A percentile compares a stretch with the other conserved stretches of the same genome.
Evolutionary conservation across 2,888 invertebrate species (phyloP).

Genomic region (Argyra leucocephala): DNA sequence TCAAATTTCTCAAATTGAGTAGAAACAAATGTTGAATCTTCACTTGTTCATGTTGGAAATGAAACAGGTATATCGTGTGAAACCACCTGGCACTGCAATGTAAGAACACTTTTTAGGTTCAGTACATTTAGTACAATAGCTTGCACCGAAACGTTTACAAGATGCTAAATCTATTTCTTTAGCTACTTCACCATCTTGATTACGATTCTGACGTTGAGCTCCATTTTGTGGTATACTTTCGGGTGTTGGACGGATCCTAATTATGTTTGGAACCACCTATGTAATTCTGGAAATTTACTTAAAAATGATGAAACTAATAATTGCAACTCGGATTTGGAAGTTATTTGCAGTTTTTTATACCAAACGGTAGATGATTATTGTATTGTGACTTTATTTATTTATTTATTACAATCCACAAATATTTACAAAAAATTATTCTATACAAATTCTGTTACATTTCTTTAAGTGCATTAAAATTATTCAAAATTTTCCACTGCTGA

Average conservation of each 20-base stretch:
- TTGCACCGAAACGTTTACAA: slow-evolving; percentile 90
- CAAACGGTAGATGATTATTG: no score
- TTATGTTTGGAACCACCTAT: slow-evolving; percentile 89
- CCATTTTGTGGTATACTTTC: slow-evolving; percentile 44
- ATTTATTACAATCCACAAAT: no score
- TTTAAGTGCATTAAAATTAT: no score
- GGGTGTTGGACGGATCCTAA: slow-evolving; percentile 56
- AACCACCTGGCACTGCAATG: slow-evolving; percentile 82
- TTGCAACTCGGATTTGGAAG: slow-evolving; percentile 81
- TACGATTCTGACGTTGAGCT: slow-evolving; percentile 58
- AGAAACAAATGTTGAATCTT: slow-evolving; percentile 95
- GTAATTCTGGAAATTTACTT: slow-evolving; percentile 76
- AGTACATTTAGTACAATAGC: slow-evolving; percentile 85
- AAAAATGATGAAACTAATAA: slow-evolving; percentile 82
- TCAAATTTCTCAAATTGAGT: slow-evolving; percentile 96
- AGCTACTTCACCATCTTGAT: slow-evolving; percentile 76
- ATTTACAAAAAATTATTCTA: no score
- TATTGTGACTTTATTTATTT: no score
- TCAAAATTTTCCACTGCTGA: no score
- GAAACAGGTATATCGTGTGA: slow-evolving; percentile 97
- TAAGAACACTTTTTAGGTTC: slow-evolving; percentile 67
- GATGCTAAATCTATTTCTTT: slow-evolving; percentile 89
- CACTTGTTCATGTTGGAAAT: slow-evolving; percentile 94
- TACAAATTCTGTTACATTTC: no score
- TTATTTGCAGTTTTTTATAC: slow-evolving; percentile 91